These are phyloP conservation scores for Micromussa lordhowensis DNA, from an alignment of 92 coral and sea anemone species.

Conservation along the genomic window DNA sequence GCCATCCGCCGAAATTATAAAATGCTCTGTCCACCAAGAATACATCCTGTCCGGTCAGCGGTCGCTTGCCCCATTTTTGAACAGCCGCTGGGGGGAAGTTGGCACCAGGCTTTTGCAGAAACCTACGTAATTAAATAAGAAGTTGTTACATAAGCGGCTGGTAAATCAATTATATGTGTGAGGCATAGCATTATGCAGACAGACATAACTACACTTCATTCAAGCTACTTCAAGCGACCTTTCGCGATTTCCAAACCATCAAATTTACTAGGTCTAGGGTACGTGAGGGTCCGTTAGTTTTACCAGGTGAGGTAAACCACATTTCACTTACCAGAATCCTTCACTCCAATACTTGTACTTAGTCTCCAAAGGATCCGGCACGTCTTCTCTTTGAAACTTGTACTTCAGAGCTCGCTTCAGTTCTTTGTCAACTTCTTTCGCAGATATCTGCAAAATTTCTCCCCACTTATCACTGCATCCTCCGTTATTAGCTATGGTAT, in stretches of 20 bases:
- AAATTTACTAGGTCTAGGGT: too few relatives aligned
- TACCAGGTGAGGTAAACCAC: too few relatives aligned
- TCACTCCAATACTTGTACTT: conserved; percentile 48
- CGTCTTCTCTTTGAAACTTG: conserved; percentile 30
- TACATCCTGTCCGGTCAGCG: conserved; percentile 17
- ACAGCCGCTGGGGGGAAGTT: neutral
- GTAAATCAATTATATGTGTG: too few relatives aligned
- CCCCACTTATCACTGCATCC: conserved; percentile 58
- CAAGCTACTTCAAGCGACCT: too few relatives aligned
- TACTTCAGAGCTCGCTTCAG: conserved; percentile 43
- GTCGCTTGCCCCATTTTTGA: conserved; percentile 27
- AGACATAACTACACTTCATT: too few relatives aligned
- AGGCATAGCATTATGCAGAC: too few relatives aligned
- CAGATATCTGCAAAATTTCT: neutral
- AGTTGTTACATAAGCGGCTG: neutral
- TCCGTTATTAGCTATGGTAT: conserved; percentile 38
- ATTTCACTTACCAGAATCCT: conserved; percentile 39
- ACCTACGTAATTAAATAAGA: neutral
- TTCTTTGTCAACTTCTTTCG: conserved; percentile 22
- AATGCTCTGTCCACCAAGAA: conserved; percentile 36
- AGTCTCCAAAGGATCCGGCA: conserved; percentile 43
- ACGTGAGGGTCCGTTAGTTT: too few relatives aligned
- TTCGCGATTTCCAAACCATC: too few relatives aligned
- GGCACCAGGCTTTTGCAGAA: conserved; percentile 18
- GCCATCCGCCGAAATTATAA: conserved; percentile 39